phyloP scores from a whole-genome alignment of 1,140 invertebrate species.

The Cydia fagiglandana region DNA sequence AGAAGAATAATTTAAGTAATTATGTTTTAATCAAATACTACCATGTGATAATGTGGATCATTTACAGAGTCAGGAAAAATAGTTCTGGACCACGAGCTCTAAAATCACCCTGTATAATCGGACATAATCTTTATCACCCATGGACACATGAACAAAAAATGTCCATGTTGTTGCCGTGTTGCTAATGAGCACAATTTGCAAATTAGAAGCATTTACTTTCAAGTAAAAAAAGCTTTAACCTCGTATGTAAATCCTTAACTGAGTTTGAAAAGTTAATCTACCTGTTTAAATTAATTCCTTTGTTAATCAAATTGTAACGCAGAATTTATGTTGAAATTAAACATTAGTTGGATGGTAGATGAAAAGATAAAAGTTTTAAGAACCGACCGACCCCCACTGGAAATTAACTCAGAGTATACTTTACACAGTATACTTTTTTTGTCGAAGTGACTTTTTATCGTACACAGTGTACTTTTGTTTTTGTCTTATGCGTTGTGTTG shows the following conservation, averaged over 20 bases:
- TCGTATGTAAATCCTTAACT: background rate
- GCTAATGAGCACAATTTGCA: background rate
- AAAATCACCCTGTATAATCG: background rate
- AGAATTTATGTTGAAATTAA: background rate
- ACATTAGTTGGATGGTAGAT: background rate
- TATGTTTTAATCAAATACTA: no score
- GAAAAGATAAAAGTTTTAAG: background rate
- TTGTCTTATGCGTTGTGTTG: no score
- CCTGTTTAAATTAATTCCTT: constrained; percentile 3
- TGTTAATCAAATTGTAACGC: background rate
- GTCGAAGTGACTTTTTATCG: no score
- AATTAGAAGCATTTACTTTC: background rate
- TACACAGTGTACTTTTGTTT: no score
- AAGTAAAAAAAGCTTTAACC: background rate
- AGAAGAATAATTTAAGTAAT: no score
- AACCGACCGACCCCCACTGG: no score
- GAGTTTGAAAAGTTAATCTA: constrained; percentile 5
- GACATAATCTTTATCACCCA: constrained; percentile 13
- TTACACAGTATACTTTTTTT: no score
- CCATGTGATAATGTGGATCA: no score
- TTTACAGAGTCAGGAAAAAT: no score
- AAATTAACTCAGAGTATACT: no score
- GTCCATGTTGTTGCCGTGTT: background rate
- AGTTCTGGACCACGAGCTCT: no score
- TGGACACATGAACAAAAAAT: background rate